Percentiles rank a stretch among this genome's conserved stretches.
These are phyloP conservation scores for Pontoporia blainvillei DNA, from an alignment of 2,113 vertebrate genomes.

Conservation along the genomic window DNA sequence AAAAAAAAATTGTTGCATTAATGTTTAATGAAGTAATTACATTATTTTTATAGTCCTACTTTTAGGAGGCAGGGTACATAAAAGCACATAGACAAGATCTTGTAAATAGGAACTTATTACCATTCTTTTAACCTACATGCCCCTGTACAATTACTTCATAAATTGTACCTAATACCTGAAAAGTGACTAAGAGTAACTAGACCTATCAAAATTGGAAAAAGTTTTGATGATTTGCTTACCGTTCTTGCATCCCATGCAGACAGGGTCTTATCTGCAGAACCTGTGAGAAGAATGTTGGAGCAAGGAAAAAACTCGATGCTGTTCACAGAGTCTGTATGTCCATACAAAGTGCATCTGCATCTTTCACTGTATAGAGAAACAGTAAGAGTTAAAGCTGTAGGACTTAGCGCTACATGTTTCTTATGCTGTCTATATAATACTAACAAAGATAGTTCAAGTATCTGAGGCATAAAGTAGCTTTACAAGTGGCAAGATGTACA, in stretches of 20 bases:
- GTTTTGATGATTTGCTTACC: conserved; percentile 63
- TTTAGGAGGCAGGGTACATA: background rate
- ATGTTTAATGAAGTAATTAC: background rate
- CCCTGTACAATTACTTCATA: background rate
- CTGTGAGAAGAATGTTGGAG: conserved; percentile 79
- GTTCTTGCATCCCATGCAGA: conserved; percentile 82
- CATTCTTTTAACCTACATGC: background rate
- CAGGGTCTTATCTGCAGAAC: conserved; percentile 81
- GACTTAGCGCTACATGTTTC: background rate
- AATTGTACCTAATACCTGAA: background rate
- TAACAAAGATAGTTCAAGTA: background rate
- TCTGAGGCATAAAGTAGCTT: background rate
- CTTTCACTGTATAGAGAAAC: conserved; percentile 78
- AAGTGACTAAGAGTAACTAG: background rate
- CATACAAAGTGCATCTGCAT: conserved; percentile 80
- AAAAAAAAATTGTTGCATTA: background rate
- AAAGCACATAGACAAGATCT: background rate
- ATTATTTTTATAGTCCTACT: background rate
- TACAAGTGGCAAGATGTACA: background rate
- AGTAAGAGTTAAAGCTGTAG: background rate
- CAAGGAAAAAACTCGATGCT: conserved; percentile 83
- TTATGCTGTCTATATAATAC: background rate
- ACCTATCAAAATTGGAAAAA: background rate
- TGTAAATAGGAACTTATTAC: background rate
- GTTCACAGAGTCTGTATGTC: conserved; percentile 84